phyloP scores from a whole-genome alignment of 2,797 vertebrate genomes.

The Scolopax bukidnonensis region DNA sequence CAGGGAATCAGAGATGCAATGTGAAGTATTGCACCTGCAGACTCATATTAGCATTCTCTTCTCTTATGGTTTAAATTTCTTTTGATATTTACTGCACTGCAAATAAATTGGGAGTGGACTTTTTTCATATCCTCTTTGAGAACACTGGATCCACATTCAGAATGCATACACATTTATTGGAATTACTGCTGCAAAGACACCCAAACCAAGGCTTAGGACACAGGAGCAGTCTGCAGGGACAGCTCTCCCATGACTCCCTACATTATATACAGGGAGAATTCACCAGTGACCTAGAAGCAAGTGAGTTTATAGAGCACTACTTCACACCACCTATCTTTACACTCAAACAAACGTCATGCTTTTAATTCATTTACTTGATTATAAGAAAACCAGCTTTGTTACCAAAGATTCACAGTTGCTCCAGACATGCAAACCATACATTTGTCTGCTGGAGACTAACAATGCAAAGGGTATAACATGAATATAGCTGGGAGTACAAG shows the following conservation, averaged over 20 bases:
- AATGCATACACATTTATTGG: accelerated
- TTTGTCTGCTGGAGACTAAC: not conserved
- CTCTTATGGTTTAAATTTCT: not conserved
- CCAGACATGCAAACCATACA: not conserved
- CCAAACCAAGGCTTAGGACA: not conserved
- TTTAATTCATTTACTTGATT: not conserved
- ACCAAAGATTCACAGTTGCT: not conserved
- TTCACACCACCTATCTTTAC: not conserved
- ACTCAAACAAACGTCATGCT: not conserved
- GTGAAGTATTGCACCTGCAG: not conserved
- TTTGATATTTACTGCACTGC: not conserved
- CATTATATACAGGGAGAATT: not conserved
- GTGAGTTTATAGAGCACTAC: not conserved
- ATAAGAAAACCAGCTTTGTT: not conserved
- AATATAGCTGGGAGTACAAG: not conserved
- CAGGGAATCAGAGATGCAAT: not conserved
- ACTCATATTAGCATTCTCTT: not conserved
- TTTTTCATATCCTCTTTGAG: not conserved
- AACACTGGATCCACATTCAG: not conserved
- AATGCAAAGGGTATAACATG: not conserved
- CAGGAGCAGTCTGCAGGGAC: not conserved
- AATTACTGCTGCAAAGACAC: not conserved
- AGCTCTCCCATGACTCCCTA: no score
- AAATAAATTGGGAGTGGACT: not conserved
- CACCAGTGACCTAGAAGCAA: not conserved